phyloP scores from a whole-genome alignment of 2,797 vertebrate species.

The Threskiornis aethiopicus region DNA sequence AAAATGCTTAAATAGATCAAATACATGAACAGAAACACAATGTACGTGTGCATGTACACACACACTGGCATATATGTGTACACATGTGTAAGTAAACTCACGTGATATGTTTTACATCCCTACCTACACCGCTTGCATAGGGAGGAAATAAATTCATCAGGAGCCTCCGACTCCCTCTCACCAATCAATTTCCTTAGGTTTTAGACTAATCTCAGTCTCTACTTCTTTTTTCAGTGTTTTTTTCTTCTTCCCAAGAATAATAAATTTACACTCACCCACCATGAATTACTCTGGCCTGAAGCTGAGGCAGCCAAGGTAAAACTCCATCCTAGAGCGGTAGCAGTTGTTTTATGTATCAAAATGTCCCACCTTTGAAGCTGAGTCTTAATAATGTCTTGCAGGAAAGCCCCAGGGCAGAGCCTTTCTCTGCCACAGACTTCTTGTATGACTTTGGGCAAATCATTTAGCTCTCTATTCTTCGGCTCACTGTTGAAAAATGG shows the following conservation, averaged over 20 bases:
- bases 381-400: constrained; percentile 36
- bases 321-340: not conserved
- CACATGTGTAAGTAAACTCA: fast-evolving
- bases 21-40: not conserved
- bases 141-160: not conserved
- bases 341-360: not conserved
- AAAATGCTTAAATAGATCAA: not conserved
- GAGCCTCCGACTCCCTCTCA: not conserved
- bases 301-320: not conserved
- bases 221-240: not conserved
- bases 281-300: not conserved
- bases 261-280: not conserved
- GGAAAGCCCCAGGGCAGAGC: constrained; percentile 31
- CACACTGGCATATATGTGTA: fast-evolving
- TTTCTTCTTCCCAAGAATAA: not conserved
- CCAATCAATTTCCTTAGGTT: not conserved
- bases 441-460: not conserved
- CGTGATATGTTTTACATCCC: not conserved
- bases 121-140: not conserved
- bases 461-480: not conserved
- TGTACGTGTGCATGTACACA: fast-evolving
- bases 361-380: not conserved
- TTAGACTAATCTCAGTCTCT: not conserved
- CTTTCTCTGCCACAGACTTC: constrained; percentile 5
- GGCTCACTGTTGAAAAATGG: not conserved